A percentile compares a stretch with the other conserved stretches of the same genome.
phyloP scores from a whole-genome alignment of 2,888 invertebrate genomes.

The Strigamia transsilvanica region DNA sequence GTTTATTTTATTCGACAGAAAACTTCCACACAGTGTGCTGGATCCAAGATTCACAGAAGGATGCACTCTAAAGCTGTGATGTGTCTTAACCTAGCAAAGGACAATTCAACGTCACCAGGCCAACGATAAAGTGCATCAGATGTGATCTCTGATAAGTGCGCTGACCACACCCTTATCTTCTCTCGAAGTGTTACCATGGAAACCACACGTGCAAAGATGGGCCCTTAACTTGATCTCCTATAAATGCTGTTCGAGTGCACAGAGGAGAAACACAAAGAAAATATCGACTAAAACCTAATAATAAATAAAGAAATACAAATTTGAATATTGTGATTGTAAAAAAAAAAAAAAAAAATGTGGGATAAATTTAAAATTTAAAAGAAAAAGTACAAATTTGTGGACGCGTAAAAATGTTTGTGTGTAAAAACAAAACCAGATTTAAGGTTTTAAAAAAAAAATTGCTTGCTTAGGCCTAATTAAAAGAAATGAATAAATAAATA shows the following conservation, averaged over 20 bases:
- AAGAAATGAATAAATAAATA: neutral
- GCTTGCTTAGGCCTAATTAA: constrained; percentile 18
- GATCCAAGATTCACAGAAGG: constrained; percentile 51
- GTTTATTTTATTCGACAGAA: constrained; percentile 21
- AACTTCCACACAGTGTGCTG: constrained; percentile 18
- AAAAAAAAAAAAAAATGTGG: neutral
- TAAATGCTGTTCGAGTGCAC: constrained; percentile 13
- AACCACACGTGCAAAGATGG: constrained; percentile 26
- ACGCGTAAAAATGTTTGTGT: constrained; percentile 16
- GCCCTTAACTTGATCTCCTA: constrained; percentile 26
- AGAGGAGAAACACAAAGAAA: constrained; percentile 1
- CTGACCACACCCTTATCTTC: constrained; percentile 26
- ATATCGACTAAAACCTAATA: neutral
- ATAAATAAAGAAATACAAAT: neutral
- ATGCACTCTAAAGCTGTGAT: constrained; percentile 50
- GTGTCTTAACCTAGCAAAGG: constrained; percentile 20
- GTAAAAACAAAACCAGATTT: neutral
- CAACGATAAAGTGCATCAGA: constrained; percentile 30
- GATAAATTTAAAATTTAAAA: no score
- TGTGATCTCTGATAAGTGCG: constrained; percentile 26
- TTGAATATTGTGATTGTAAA: neutral
- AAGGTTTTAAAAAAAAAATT: neutral
- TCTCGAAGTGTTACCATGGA: neutral
- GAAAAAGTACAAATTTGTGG: constrained; percentile 5
- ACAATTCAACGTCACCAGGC: constrained; percentile 26